Evolutionary conservation across 2,113 vertebrate genomes (phyloP), one percentile per base, ranked within the genome.

Genomic region (Willisornis vidua): DNA sequence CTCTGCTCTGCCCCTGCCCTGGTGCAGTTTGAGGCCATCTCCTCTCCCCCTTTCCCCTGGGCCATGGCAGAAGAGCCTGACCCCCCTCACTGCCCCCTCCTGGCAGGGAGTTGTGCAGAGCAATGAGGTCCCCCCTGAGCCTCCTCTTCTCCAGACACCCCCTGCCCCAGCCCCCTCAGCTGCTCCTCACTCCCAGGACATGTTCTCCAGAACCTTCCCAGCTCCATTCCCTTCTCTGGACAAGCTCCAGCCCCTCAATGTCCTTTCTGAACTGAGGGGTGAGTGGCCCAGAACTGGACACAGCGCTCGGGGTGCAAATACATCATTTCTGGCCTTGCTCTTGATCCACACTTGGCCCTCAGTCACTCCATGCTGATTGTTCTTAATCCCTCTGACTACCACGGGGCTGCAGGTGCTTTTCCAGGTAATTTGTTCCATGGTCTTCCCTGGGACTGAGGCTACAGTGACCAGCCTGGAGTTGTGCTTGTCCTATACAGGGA

Each of bases 231-330:
- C 37, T 59, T 35, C 35, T 23, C 59, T 52, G 77, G 61, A 14
- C 61, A 17, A 0, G 0, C 52, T 29, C 62, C 70, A 82, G 78
- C 28, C 39, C 46, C 62, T 82, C 54, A 25, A 1, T 41, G 41
- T 49, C 71, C 48, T 48, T 46, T 46, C 10, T 18, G 1, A 54
- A 43, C 41, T 43, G 41, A 43, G 41, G 41, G 37, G 28, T 54
- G n/a, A 22, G 63, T 15, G 10, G 29, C 46, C 33, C 52, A 59
- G 26, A 52, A n/a, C 19, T 46, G 68, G 19, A 10, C 54, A 29
- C 24, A 54, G 24, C 28, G 35, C 3, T 48, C 6, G 29, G 76
- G 17, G 24, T 70, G 17, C 78, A 46, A 75, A 82, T 25, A 29
- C 45, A 35, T 74, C 23, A 17, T 12, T 51, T 33, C 12, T 71